Conservation (phyloP, 2,113 vertebrate species). For the Perognathus longimembris region DNA sequence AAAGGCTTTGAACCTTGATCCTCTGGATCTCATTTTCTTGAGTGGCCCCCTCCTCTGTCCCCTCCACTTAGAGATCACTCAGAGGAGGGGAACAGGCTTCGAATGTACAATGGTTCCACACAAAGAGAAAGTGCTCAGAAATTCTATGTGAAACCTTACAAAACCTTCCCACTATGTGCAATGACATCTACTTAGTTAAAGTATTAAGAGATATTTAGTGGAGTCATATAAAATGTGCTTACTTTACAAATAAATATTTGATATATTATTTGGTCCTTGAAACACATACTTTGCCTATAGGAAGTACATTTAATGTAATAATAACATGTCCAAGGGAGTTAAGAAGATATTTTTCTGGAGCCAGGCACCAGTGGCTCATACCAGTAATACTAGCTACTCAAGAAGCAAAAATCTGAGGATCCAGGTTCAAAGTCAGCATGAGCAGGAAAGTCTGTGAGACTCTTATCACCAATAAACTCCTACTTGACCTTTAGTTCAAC, state of each 20-base stretch:
- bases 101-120: background rate
- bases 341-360: background rate
- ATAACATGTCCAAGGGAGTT: background rate
- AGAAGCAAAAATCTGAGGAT: too few relatives aligned
- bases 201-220: background rate
- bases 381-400: too few relatives aligned
- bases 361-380: background rate
- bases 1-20: too few relatives aligned
- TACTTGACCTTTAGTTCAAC: too few relatives aligned
- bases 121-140: background rate
- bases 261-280: background rate
- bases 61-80: background rate
- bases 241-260: background rate
- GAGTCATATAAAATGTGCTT: background rate
- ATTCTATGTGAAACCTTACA: background rate
- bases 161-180: background rate
- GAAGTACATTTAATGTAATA: slow-evolving; percentile 20
- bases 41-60: too few relatives aligned
- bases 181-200: background rate
- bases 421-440: too few relatives aligned
- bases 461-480: too few relatives aligned
- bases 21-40: too few relatives aligned
- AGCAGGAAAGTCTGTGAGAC: too few relatives aligned
- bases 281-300: background rate
- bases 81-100: background rate